Base-by-base conservation (phyloP, 2,113 vertebrate genomes). In the Trematocara variabile region DNA sequence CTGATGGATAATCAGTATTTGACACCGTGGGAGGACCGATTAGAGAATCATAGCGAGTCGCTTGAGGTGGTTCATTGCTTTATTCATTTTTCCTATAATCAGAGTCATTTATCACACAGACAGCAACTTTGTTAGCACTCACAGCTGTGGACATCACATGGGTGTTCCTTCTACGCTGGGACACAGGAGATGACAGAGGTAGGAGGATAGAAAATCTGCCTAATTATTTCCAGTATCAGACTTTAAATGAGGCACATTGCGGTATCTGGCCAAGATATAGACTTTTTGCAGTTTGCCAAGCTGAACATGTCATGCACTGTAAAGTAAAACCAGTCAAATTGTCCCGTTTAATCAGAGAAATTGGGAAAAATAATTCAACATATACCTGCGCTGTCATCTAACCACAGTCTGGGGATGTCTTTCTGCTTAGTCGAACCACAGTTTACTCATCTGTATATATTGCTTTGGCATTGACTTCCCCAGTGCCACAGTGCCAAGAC, bases 111-210 rank as follows among this genome's bases (percentile, higher is more conserved):
- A 78, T 88, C 39, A 79, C 37, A 70, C 34, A 22, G 33, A 80
- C 48, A 68, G 11, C 39, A 73, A 30, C 65, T 41, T 44, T 16
- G 56, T 80, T 73, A 53, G 18, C 37, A 81, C 63, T 52, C 18
- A 13, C 86, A 90, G 84, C 82, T 90, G 88, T 78, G 28, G 25
- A 16, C 65, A 79, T 73, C 8, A 16, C 63, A 77, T 79, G 85
- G 55, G 56, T 80, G 82, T 81, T 80, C 60, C 60, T 77, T 68
- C 11, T 37, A 55, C 5, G 5, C 60, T 55, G 41, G 39, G 12
- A 70, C 63, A 20, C 55, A 80, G 8, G 81, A 79, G 84, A 87
- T 54, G 65, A 44, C 80, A 12, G 81, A 82, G 41, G 78, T 39
- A 37, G 60, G 22, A 81, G 79, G 56, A 89, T 80, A 85, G 70